These are phyloP conservation scores for Mechanitis mazaeus DNA, from an alignment of 2,888 invertebrate species.

Conservation along the genomic window DNA sequence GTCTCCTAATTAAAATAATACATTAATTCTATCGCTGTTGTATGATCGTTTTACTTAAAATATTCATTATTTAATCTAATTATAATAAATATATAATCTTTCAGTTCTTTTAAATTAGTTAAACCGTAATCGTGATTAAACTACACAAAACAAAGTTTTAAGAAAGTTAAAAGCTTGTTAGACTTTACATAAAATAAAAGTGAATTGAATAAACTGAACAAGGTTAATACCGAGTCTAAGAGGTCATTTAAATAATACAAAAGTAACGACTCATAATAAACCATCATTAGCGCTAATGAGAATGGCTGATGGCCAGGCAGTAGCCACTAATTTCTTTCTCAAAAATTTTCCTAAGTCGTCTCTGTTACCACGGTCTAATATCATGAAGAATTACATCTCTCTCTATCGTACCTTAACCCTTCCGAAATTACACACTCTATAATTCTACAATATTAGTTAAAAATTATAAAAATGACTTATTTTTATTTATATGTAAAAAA, in stretches of 20 bases:
- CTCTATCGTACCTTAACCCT: too few relatives aligned
- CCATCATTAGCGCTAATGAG: slow-evolving; percentile 17
- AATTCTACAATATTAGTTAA: too few relatives aligned
- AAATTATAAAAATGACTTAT: too few relatives aligned
- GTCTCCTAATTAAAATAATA: neutral
- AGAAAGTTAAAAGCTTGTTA: neutral
- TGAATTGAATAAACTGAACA: slow-evolving; percentile 2
- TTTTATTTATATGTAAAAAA: too few relatives aligned
- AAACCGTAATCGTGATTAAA: neutral
- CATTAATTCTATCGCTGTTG: too few relatives aligned
- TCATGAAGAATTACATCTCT: slow-evolving; percentile 52
- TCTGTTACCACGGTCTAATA: slow-evolving; percentile 54
- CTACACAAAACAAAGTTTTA: neutral
- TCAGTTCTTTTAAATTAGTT: neutral
- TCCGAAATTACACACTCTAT: too few relatives aligned
- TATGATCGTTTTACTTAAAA: too few relatives aligned
- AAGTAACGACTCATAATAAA: slow-evolving; percentile 13
- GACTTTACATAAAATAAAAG: neutral
- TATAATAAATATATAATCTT: neutral
- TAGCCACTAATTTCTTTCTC: slow-evolving; percentile 46
- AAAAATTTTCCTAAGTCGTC: slow-evolving; percentile 49
- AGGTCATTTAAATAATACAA: slow-evolving; percentile 4
- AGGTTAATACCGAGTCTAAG: neutral
- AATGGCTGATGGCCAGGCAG: slow-evolving; percentile 20
- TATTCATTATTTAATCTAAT: too few relatives aligned